Conservation (phyloP, 2,113 vertebrate genomes). For the Semnornis frantzii region DNA sequence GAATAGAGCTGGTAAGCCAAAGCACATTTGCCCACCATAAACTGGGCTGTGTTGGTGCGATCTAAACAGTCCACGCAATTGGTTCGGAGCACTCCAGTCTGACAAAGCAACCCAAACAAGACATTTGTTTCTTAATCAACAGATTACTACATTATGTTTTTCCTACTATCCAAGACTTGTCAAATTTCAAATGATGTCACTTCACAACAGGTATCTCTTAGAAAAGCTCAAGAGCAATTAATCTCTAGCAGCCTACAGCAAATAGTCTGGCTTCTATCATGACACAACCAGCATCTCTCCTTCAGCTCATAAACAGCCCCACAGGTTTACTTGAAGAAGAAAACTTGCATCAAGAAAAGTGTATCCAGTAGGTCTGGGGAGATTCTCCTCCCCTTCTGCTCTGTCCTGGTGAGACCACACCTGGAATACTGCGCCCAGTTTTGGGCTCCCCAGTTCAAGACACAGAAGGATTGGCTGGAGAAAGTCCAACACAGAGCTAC, state of each 20-base stretch:
- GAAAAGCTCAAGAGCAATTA: neutral
- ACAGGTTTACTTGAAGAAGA: neutral
- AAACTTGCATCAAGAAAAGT: too few relatives aligned
- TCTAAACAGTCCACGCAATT: slow-evolving; percentile 98
- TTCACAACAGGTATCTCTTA: neutral
- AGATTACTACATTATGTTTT: neutral
- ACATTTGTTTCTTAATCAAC: neutral
- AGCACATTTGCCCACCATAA: slow-evolving; percentile 99
- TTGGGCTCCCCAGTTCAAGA: too few relatives aligned
- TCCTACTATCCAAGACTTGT: neutral
- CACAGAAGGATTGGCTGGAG: too few relatives aligned
- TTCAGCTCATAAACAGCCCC: neutral
- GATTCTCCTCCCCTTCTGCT: too few relatives aligned
- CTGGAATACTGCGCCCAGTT: too few relatives aligned
- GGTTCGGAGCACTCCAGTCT: slow-evolving; percentile 94
- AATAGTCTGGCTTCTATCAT: neutral
- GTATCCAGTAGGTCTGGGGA: too few relatives aligned
- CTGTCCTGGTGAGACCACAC: too few relatives aligned
- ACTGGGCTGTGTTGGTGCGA: slow-evolving; percentile 95
- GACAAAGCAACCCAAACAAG: slow-evolving; percentile 22
- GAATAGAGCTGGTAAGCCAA: slow-evolving; percentile 96
- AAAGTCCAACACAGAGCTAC: too few relatives aligned
- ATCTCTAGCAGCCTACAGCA: neutral
- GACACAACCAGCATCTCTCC: neutral
- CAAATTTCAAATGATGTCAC: neutral